phyloP scores from a whole-genome alignment of 2,113 vertebrate genomes.

The Perca flavescens region DNA sequence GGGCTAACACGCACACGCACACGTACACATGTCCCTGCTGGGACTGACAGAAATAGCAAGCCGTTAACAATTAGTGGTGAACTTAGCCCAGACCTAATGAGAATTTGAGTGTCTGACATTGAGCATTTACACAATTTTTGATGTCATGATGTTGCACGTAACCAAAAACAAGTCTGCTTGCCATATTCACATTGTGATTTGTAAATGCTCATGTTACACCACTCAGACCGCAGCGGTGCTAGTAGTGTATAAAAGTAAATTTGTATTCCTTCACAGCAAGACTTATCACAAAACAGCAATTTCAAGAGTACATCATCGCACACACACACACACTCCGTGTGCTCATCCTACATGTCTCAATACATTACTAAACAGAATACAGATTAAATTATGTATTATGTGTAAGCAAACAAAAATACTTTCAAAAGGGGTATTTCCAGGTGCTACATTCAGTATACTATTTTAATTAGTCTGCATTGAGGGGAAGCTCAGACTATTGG shows the following conservation, averaged over 20 bases:
- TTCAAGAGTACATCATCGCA: no score
- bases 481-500: neutral
- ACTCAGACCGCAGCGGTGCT: no score
- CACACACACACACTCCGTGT: no score
- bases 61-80: constrained; percentile 67
- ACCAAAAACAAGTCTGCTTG: neutral
- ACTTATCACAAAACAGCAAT: no score
- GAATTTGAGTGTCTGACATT: constrained; percentile 44
- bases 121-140: neutral
- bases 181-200: neutral
- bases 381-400: no score
- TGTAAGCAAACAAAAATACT: no score
- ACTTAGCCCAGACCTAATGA: constrained; percentile 45
- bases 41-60: constrained; percentile 63
- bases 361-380: no score
- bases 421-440: no score
- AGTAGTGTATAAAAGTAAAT: no score
- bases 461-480: neutral
- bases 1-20: constrained; percentile 31
- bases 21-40: constrained; percentile 38
- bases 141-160: neutral
- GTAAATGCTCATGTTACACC: neutral
- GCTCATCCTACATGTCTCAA: no score
- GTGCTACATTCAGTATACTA: neutral
- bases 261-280: no score